These are phyloP conservation scores for Anastrepha ludens DNA, from an alignment of 1,140 invertebrate species.

Conservation along the genomic window DNA sequence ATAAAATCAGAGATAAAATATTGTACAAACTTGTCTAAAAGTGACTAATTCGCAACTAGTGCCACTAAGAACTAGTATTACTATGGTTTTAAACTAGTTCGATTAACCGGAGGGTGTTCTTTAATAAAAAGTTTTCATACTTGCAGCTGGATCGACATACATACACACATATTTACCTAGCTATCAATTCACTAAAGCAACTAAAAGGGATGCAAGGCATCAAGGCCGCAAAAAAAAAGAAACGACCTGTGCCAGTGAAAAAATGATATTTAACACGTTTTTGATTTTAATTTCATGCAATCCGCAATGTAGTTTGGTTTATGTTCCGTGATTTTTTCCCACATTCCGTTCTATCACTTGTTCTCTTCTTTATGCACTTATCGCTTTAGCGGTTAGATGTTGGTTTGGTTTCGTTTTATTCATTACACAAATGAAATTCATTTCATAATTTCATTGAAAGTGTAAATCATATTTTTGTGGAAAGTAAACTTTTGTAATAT, in stretches of 20 bases:
- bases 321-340: conserved; percentile 15
- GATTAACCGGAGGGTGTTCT: no score
- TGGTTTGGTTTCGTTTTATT: background rate
- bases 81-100: no score
- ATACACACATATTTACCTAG: no score
- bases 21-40: no score
- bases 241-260: background rate
- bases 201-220: background rate
- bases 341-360: background rate
- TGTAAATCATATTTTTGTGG: no score
- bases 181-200: background rate
- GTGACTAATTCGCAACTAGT: no score
- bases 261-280: conserved; percentile 17
- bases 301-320: background rate
- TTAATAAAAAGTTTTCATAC: no score
- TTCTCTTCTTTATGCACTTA: conserved; percentile 6
- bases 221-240: background rate
- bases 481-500: no score
- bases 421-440: background rate
- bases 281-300: conserved; percentile 25
- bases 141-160: no score
- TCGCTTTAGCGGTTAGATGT: background rate
- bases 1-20: no score
- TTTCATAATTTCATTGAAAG: no score
- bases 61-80: no score